Conservation (phyloP, 2,113 vertebrate species). For the Podilymbus podiceps region DNA sequence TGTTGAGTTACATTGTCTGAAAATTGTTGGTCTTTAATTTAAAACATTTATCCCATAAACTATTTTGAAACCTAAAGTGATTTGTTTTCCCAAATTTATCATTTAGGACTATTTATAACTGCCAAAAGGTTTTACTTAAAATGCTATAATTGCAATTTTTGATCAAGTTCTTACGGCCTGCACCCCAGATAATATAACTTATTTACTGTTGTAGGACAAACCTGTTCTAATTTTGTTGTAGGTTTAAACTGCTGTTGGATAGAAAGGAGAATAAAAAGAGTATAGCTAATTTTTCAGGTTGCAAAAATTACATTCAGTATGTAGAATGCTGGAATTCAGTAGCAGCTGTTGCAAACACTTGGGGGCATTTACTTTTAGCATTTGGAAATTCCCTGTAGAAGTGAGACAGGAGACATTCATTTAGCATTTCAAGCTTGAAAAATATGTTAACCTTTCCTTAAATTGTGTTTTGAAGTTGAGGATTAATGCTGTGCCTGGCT, state of each 20-base stretch:
- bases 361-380: background rate
- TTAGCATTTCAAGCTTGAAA: slow-evolving; percentile 34
- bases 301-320: background rate
- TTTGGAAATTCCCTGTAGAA: background rate
- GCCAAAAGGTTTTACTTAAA: background rate
- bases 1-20: background rate
- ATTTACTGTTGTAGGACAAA: background rate
- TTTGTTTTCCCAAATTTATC: background rate
- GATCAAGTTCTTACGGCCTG: background rate
- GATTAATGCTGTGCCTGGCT: background rate
- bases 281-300: background rate
- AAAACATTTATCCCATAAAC: background rate
- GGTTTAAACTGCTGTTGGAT: background rate
- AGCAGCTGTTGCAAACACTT: slow-evolving; percentile 1
- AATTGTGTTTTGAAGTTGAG: slow-evolving; percentile 1
- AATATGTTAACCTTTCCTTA: slow-evolving; percentile 18
- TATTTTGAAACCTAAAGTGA: background rate
- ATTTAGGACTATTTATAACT: background rate
- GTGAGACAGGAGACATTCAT: background rate
- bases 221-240: background rate
- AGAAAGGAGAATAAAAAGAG: background rate
- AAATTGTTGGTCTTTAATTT: background rate
- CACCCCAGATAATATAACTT: background rate
- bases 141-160: background rate
- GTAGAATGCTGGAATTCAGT: background rate